Evolutionary conservation across 2,888 invertebrate genomes (phyloP), one percentile per base, ranked within the genome.

Genomic region (Hartigia nigra): DNA sequence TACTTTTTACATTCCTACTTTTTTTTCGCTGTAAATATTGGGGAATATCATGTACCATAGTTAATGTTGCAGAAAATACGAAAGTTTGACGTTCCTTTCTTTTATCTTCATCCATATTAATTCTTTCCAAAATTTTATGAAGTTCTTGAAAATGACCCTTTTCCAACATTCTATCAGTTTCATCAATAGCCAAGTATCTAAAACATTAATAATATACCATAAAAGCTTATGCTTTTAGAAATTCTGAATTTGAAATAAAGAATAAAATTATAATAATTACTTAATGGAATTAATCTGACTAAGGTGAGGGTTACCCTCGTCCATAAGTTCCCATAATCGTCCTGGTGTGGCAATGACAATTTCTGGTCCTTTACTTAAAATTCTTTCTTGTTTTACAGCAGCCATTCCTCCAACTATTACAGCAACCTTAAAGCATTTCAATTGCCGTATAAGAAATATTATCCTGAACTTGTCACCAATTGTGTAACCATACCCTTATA

Each of bases 121-220:
- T 92, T 0, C 95, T 92, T 83, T 96, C 96, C 5, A 99, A 90
- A 70, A 99, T 92, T 23, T 95, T 94, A 34, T 96, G 94, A 3
- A 99, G 91, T 92, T 99, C 99, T 83, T 97, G 95, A 91, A 99
- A 99, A 91, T 99, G 99, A 0, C 98, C 98, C 84, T 95, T 95
- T 90, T 99, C 99, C 31, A 99, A 93, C 99, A 99, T 99, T 81
- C 99, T 94, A 92, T 99, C 99, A 0, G 99, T 99, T 93, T 99
- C 99, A 91, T 99, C 99, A 84, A 99, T 97, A 0, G 98, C 98
- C 82, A 99, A 92, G 91, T 95, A 97, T 89, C 97, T 98, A 88
- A 12, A 86, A 88, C 79, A 76, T 82, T 74, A 9, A 32, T 2
- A 37, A 4, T 23, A 36, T 23, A 12, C 36, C 70, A 37, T 1